These are phyloP conservation scores for Tinea pellionella DNA, from an alignment of 2,888 invertebrate species.

Conservation along the genomic window DNA sequence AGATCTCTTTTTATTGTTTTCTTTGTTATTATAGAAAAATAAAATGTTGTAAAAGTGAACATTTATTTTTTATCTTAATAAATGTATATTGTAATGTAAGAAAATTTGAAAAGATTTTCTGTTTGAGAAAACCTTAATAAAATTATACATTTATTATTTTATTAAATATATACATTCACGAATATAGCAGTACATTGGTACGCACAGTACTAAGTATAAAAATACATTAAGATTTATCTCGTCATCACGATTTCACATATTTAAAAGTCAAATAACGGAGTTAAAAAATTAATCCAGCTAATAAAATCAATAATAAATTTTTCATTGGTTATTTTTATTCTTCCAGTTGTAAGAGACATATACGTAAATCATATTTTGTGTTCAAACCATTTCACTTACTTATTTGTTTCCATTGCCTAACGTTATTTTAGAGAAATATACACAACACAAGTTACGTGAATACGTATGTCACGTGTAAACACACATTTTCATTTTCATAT, in stretches of 20 bases:
- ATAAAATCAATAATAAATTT: neutral
- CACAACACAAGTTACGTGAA: no score
- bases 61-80: neutral
- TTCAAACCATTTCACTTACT: constrained; percentile 9
- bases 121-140: neutral
- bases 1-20: neutral
- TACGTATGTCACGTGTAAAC: no score
- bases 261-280: no score
- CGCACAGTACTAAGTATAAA: no score
- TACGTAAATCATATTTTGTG: constrained; percentile 6
- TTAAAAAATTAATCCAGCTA: neutral
- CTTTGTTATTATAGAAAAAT: neutral
- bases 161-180: no score
- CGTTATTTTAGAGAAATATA: no score
- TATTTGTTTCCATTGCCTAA: constrained; percentile 5
- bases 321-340: neutral
- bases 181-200: no score
- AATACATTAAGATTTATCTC: no score
- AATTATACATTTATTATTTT: no score
- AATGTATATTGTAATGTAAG: no score
- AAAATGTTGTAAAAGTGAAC: neutral
- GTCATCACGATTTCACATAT: no score
- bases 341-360: neutral
- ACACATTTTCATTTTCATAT: no score
- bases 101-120: neutral